Base-by-base conservation (phyloP, 2,888 invertebrate species). In the Lutraria lutraria region DNA sequence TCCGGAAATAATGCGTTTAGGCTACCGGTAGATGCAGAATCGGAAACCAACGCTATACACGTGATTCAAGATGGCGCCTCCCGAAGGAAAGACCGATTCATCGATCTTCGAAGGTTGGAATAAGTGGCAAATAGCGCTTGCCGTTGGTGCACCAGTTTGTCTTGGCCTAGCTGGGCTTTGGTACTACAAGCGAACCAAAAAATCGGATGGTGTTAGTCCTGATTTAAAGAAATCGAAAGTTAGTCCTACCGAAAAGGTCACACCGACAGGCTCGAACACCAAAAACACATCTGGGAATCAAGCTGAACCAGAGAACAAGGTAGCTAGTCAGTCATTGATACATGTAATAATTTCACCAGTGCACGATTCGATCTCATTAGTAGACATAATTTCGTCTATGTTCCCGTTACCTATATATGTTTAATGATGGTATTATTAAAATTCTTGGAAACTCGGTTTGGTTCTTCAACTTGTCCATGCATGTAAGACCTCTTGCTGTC, bases 81-180 rank as follows among this genome's bases (percentile, higher is more conserved):
- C 68, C 82, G 89, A 86, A 81, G 89, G 81, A 81, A 52, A 56
- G 56, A 82, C 19, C 16, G 60, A 43, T 16, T 84, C 82, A 52
- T 91, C 91, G 29, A 81, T 89, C 16, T 89, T 91, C 54, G 95
- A 95, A 90, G 94, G 95, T 12, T 94, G 94, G 94, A 92, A 93
- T 43, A 98, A 98, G 97, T 98, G 98, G 98, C 98, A 98, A 97
- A 97, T 98, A 95, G 98, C 98, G 90, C 97, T 98, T 91, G 97
- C 98, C 90, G 97, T 98, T 92, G 98, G 98, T 94, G 98, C 98
- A 92, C 98, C 98, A 95, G 97, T 98, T 94, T 98, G 98, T 89
- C 97, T 98, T 88, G 98, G 98, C 88, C 97, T 98, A 95, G 95
- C 95, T 25, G 98, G 98, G 95, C 97, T 98, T 96, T 98, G 98